Evolutionary conservation across 2,888 invertebrate species (phyloP).

Genomic region (Polymixis lichenea): DNA sequence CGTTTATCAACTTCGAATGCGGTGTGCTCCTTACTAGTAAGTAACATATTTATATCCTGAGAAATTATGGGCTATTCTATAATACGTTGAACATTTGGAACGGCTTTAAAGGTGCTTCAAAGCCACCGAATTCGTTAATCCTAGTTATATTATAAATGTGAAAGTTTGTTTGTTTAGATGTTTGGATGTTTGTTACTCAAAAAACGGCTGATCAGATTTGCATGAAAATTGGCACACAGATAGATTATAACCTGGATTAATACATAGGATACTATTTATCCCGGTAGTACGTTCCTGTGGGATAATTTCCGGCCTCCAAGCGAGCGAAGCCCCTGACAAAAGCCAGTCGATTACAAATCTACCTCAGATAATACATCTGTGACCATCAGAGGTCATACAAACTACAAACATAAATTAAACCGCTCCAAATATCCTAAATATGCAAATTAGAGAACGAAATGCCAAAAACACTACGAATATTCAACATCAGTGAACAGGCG

Average conservation of each 20-base stretch:
- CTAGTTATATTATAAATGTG: no score
- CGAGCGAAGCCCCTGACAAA: no score
- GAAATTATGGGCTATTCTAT: no score
- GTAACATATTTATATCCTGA: neutral
- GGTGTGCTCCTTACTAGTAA: neutral
- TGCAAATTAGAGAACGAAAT: slow-evolving; percentile 25
- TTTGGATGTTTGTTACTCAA: no score
- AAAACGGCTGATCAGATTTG: no score
- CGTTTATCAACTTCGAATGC: slow-evolving; percentile 6
- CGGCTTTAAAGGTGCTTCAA: neutral
- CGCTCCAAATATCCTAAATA: neutral
- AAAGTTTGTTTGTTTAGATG: no score
- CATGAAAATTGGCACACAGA: no score
- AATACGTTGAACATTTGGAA: neutral
- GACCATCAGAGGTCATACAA: neutral
- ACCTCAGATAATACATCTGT: neutral
- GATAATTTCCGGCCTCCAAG: no score
- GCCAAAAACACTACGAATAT: slow-evolving; percentile 32
- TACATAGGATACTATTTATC: no score
- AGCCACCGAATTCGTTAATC: neutral
- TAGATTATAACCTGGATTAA: no score
- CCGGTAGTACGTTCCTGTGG: no score
- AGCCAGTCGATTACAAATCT: no score
- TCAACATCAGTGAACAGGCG: slow-evolving; percentile 18
- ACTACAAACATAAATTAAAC: slow-evolving; percentile 22